These are phyloP conservation scores for Myiagra hebetior DNA, from an alignment of 2,113 vertebrate genomes.

Conservation along the genomic window DNA sequence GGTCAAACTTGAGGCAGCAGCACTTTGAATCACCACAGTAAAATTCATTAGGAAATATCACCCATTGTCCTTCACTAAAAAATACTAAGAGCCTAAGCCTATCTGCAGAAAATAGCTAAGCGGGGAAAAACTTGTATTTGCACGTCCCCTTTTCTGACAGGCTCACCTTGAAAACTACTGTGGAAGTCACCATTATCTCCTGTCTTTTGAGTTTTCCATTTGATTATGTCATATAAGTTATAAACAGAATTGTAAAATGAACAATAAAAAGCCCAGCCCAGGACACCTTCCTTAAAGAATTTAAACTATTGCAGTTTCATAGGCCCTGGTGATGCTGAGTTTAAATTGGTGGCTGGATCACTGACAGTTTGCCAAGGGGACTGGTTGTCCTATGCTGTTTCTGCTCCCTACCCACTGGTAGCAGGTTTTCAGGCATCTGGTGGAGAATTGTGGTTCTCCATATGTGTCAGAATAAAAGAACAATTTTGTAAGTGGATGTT, in stretches of 20 bases:
- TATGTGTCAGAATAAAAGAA: neutral
- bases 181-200: neutral
- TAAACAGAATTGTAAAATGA: constrained; percentile 16
- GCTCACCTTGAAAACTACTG: neutral
- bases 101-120: neutral
- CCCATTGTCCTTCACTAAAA: neutral
- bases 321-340: neutral
- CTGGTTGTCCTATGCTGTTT: neutral
- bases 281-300: neutral
- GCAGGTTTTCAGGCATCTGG: neutral
- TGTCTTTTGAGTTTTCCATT: neutral
- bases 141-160: neutral
- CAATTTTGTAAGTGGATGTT: neutral
- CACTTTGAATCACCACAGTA: neutral
- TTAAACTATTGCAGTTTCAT: neutral
- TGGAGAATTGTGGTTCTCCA: neutral
- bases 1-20: neutral
- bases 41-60: neutral
- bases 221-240: neutral
- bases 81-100: neutral
- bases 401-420: neutral
- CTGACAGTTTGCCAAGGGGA: neutral
- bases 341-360: neutral
- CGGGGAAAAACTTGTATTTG: neutral
- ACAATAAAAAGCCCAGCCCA: neutral